A percentile compares a stretch with the other conserved stretches of the same genome.
Evolutionary conservation across 2,113 vertebrate genomes (phyloP).

Genomic region (Lucifuga dentata): DNA sequence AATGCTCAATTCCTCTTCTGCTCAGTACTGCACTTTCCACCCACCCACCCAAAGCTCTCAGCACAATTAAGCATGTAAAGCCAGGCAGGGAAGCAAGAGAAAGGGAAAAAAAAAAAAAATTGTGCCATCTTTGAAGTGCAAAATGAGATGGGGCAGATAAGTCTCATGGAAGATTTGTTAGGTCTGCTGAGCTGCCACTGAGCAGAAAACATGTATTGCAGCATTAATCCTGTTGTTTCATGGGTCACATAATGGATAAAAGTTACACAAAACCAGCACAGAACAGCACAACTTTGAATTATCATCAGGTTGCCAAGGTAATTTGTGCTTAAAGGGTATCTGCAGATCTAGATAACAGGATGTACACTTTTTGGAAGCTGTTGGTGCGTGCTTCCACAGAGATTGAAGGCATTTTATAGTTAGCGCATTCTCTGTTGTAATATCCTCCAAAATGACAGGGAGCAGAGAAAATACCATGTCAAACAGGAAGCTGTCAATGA

Average conservation of each 20-base stretch:
- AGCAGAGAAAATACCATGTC: no score
- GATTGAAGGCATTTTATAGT: no score
- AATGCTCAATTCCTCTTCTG: slow-evolving; percentile 63
- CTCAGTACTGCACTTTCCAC: slow-evolving; percentile 43
- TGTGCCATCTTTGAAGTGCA: slow-evolving; percentile 79
- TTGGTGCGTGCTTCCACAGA: no score
- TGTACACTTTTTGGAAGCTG: slow-evolving; percentile 7
- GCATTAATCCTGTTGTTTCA: slow-evolving; percentile 16
- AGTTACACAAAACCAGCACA: slow-evolving; percentile 13
- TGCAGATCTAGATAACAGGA: slow-evolving; percentile 42
- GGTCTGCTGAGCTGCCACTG: slow-evolving; percentile 42
- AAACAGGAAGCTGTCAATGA: no score
- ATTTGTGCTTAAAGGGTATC: slow-evolving; percentile 2
- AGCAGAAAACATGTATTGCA: slow-evolving; percentile 28
- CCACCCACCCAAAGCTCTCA: slow-evolving; percentile 76
- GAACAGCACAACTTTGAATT: neutral
- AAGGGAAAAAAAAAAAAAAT: slow-evolving; percentile 41
- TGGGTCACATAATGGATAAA: slow-evolving; percentile 1
- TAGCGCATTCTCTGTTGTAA: no score
- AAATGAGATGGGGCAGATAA: slow-evolving; percentile 66
- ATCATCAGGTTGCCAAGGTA: neutral
- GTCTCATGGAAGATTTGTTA: slow-evolving; percentile 51
- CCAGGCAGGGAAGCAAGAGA: slow-evolving; percentile 42
- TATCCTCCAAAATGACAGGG: no score
- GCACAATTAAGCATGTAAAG: slow-evolving; percentile 77